Base-by-base conservation (phyloP, 2,113 vertebrate species). In the Muntiacus reevesi region DNA sequence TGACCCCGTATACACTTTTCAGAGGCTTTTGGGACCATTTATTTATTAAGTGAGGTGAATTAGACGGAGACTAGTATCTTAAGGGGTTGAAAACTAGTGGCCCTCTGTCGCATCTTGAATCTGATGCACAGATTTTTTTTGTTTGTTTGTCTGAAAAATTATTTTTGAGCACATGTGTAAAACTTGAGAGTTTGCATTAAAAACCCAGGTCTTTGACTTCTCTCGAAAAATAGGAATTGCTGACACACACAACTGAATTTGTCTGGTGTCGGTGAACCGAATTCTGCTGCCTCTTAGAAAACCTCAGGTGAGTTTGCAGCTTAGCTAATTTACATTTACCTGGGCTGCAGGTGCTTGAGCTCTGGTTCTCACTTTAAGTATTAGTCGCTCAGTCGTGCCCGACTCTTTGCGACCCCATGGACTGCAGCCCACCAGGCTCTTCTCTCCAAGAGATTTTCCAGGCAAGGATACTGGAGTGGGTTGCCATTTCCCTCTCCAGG, bases 231-330 rank as follows among this genome's bases (percentile, higher is more conserved):
- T 76, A 2, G 9, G 16, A 64, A 59, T 60, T 60, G 52, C 21
- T 87, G 33, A 52, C 19, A 28, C 25, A 15, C 16, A 14, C 57
- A 90, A 11, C 62, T n/a, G 28, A 62, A 60, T 33, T 45, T 12
- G 28, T n/a, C 50, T 33, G n/a, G 52, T 7, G 43, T 8, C 21
- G 12, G 16, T 71, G 52, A 57, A 5, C n/a, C 13, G 10, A 71
- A 55, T 52, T 25, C 3, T 14, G 36, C 27, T 40, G 13, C 30
- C 45, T 6, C 0, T 82, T 79, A 3, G 57, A 52, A 40, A 67
- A 27, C 54, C 6, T 0, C 7, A n/a, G 59, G 1, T 21, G 28
- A 2, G 40, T 30, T 16, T 13, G 21, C 9, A 3, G 74, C 11
- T 33, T 79, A 16, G 60, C 27, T 60, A 2, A 8, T 54, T 57